Base-by-base conservation (phyloP, 2,113 vertebrate species). In the Thalassarche chlororhynchos region DNA sequence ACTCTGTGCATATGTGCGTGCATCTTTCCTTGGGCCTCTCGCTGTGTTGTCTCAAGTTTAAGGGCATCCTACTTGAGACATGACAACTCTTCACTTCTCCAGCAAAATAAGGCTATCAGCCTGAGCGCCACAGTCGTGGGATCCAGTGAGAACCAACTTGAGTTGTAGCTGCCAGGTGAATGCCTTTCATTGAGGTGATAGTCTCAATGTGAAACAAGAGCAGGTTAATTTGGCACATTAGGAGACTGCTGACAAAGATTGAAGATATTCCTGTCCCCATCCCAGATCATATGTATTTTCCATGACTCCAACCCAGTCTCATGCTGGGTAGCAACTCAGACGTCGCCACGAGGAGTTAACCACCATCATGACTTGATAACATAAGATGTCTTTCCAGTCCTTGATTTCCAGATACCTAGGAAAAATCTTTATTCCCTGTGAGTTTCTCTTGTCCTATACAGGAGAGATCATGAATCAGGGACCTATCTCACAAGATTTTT, bases 1-100 rank as follows among this genome's bases (percentile, higher is more conserved):
- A 5, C 12, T 20, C 10, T 52, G 14, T 71, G 46, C 13, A 2
- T 52, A 29, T 0, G 3, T 52, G 29, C 0, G 0, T 57, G 24
- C 17, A 42, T 64, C 25, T n/a, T n/a, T 58, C 76, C 44, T 64
- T 28, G 34, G 51, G 34, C 20, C 6, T 84, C 46, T n/a, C 5
- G 74, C 42, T 78, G 32, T 52, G 40, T 32, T 4, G 0, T 38
- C 29, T 36, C 19, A 68, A 32, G 28, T 74, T 84, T 62, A 62
- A 68, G 17, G 25, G 8, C 44, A 52, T 60, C 54, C 36, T 55
- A 14, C 17, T 7, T 64, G 47, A 68, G 12, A 25, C 83, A 18
- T 13, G 71, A 62, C 32, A 89, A 3, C n/a, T 80, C 24, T 64
- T 62, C 32, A 26, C 34, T 89, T 61, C 24, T 80, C 28, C 14